Percentiles rank a stretch among this genome's conserved stretches.
Conservation (phyloP, 2,888 invertebrate species). For the Eupithecia abbreviata region DNA sequence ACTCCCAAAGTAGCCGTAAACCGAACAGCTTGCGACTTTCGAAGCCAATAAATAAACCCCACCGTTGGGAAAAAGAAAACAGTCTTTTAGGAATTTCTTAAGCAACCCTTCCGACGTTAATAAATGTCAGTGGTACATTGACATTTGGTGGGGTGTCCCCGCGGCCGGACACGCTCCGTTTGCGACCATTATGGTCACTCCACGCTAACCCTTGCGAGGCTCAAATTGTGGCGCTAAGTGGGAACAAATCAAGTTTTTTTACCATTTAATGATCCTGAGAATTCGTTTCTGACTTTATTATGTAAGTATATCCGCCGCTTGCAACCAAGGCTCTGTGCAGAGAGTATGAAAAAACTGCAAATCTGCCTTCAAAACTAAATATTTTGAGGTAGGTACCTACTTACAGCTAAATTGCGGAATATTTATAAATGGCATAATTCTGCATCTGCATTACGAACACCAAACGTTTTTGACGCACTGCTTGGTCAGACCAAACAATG, state of each 20-base stretch:
- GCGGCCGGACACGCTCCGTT: constrained; percentile 55
- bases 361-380: neutral
- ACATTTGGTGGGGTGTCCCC: constrained; percentile 61
- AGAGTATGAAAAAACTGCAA: neutral
- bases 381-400: neutral
- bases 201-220: constrained; percentile 30
- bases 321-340: neutral
- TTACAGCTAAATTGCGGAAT: neutral
- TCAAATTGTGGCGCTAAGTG: constrained; percentile 30
- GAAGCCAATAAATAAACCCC: constrained; percentile 41
- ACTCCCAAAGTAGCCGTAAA: constrained; percentile 22
- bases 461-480: neutral
- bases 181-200: constrained; percentile 56
- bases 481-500: neutral
- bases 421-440: neutral
- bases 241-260: constrained; percentile 16
- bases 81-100: constrained; percentile 66
- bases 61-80: constrained; percentile 64
- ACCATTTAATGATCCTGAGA: constrained; percentile 10
- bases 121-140: constrained; percentile 75
- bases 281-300: neutral
- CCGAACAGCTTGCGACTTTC: constrained; percentile 31
- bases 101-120: constrained; percentile 74
- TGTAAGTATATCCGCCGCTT: neutral
- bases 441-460: neutral